Evolutionary conservation across 53 echinoderm and acorn worm genomes (phyloP).

Genomic region (Apostichopus leukothele): DNA sequence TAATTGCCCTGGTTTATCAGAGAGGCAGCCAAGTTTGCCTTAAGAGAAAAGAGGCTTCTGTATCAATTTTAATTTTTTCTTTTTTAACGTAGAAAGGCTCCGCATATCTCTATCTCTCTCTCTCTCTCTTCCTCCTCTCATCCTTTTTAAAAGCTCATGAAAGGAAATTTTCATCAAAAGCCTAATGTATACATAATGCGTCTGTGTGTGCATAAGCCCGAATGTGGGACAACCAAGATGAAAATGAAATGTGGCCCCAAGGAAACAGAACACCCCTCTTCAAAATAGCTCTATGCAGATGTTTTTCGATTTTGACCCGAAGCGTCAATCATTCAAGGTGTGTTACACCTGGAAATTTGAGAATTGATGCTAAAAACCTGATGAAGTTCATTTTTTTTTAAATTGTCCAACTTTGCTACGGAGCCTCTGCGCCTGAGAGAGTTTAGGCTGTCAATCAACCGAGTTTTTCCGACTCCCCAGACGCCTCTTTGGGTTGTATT

Average conservation of each 20-base stretch:
- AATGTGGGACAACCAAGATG: constrained; percentile 50
- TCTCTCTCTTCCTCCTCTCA: constrained; percentile 10
- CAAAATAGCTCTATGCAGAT: constrained; percentile 48
- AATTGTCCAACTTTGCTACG: constrained; percentile 42
- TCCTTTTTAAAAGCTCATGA: neutral
- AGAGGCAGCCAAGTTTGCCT: neutral
- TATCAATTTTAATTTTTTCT: constrained; percentile 51
- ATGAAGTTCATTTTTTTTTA: constrained; percentile 51
- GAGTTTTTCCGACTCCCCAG: constrained; percentile 51
- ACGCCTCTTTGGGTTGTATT: constrained; percentile 49
- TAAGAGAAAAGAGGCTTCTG: constrained; percentile 38
- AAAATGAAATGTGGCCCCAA: constrained; percentile 45
- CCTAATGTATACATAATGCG: constrained; percentile 49
- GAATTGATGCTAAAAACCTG: constrained; percentile 53
- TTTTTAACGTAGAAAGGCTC: neutral
- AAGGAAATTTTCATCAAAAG: constrained; percentile 33
- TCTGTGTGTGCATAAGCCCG: constrained; percentile 19
- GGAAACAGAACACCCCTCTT: constrained; percentile 46
- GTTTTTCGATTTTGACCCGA: constrained; percentile 54
- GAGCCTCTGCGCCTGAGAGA: constrained; percentile 42
- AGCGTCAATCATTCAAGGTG: constrained; percentile 57
- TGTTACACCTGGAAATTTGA: constrained; percentile 56
- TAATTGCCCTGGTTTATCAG: constrained; percentile 49
- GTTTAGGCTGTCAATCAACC: constrained; percentile 52
- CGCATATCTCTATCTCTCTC: neutral